Percentiles rank a stretch among this genome's conserved stretches.
Conservation (phyloP, 2,797 vertebrate genomes). For the Gobio occitaniae region DNA sequence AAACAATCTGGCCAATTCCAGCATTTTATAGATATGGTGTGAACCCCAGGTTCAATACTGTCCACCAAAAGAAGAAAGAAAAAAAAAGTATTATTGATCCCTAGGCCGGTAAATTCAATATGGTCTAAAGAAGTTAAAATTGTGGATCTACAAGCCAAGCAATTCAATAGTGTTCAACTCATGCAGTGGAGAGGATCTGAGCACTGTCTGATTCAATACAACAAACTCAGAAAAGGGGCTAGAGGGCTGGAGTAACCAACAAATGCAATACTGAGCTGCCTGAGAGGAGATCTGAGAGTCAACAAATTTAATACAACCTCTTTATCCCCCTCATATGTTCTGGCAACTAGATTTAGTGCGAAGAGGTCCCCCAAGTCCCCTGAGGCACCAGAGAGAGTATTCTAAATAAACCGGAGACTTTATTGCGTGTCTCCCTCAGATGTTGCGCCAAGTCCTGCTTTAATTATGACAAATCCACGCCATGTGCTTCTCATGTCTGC, state of each 20-base stretch:
- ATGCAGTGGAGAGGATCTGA: constrained; percentile 80
- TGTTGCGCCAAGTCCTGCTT: constrained; percentile 76
- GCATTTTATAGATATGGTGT: constrained; percentile 70
- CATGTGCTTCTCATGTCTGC: constrained; percentile 74
- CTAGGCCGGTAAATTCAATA: constrained; percentile 83
- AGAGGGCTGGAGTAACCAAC: constrained; percentile 78
- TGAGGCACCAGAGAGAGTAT: constrained; percentile 75
- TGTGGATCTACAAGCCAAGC: constrained; percentile 84
- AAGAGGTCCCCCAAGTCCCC: constrained; percentile 69
- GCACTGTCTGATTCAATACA: constrained; percentile 84
- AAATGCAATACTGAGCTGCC: constrained; percentile 82
- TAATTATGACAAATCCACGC: constrained; percentile 81
- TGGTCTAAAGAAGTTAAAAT: constrained; percentile 85
- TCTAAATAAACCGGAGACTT: constrained; percentile 79
- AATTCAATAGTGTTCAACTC: constrained; percentile 83
- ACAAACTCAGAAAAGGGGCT: constrained; percentile 74
- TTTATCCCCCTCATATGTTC: constrained; percentile 82
- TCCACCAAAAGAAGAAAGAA: constrained; percentile 64
- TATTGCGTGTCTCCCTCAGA: constrained; percentile 74
- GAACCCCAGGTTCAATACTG: constrained; percentile 80
- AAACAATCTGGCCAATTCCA: constrained; percentile 77
- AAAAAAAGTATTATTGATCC: constrained; percentile 83
- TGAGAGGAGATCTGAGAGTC: constrained; percentile 80
- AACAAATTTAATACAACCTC: constrained; percentile 84
- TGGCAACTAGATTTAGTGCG: constrained; percentile 77